Base-by-base conservation (phyloP, 2,888 invertebrate species). In the Pilophorus perplexus region DNA sequence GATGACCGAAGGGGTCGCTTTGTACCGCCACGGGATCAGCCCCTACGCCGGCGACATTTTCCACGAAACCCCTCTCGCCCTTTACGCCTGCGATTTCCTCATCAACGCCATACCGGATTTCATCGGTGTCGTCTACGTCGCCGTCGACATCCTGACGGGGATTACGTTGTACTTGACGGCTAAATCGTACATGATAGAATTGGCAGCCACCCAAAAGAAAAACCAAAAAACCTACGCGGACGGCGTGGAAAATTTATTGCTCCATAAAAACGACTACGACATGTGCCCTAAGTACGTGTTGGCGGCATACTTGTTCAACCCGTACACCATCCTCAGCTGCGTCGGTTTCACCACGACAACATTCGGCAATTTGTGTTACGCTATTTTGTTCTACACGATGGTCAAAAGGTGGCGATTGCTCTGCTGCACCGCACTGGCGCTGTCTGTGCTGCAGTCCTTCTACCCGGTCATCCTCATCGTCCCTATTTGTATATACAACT, bases 41-140 rank as follows among this genome's bases (percentile, higher is more conserved):
- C 95, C 96, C 0, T 97, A 96, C 74, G 81, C 83, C 69, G 93
- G 95, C 6, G 94, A 95, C 77, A 81, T 93, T 66, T 90, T 95
- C 71, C 96, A 96, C 75, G 95, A 95, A 77, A 87, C 89, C n/a
- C 93, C 93, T 0, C 76, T 92, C 55, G 83, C 88, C 71, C 79
- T 93, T 14, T 73, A 85, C 57, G 75, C 84, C 59, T 87, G 88
- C 73, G 82, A 84, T 72, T 81, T 80, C 72, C 75, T 90, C 67
- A 77, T 84, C 69, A 80, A 82, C 70, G 78, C 79, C 68, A 78
- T 82, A 22, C 78, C 79, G 68, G 72, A 80, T 68, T 80, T 74
- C 72, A 76, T 84, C 50, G 84, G 85, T 1, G 72, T 85, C 2
- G 74, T 91, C 44, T 92, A 91, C 76, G 84, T 90, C 28, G 67